phyloP scores from a whole-genome alignment of 2,888 invertebrate species.

The Erpobdella octoculata region DNA sequence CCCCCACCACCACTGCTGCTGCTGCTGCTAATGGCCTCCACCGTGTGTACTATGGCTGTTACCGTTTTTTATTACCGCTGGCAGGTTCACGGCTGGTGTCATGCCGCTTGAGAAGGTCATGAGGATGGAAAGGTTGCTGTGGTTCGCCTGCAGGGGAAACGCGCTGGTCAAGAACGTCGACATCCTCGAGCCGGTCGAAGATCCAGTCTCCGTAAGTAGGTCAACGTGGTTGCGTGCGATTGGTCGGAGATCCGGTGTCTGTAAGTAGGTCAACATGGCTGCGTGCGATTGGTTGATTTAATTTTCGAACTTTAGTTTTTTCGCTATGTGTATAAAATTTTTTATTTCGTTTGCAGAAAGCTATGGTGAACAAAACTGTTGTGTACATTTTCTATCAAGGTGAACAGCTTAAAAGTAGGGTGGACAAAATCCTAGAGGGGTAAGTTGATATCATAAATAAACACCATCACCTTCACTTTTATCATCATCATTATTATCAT shows the following conservation, averaged over 20 bases:
- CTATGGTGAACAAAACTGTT: conserved; percentile 88
- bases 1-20: background rate
- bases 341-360: conserved; percentile 64
- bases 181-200: conserved; percentile 84
- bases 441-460: too few species aligned
- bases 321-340: background rate
- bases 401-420: conserved; percentile 88
- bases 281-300: background rate
- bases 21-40: background rate
- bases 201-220: conserved; percentile 77
- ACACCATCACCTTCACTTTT: background rate
- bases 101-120: conserved; percentile 86
- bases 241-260: too few species aligned
- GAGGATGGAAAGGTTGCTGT: conserved; percentile 92
- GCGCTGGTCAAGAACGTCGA: conserved; percentile 91
- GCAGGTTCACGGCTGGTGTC: conserved; percentile 75
- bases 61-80: background rate
- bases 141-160: conserved; percentile 86
- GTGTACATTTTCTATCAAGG: conserved; percentile 75
- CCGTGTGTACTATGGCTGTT: background rate
- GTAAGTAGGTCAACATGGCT: too few species aligned
- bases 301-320: background rate
- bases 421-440: conserved; percentile 97
- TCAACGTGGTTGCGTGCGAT: too few species aligned
- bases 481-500: background rate